Evolutionary conservation across 2,113 vertebrate species (phyloP), one percentile per base, ranked within the genome.

Genomic region (Oxyruncus cristatus): DNA sequence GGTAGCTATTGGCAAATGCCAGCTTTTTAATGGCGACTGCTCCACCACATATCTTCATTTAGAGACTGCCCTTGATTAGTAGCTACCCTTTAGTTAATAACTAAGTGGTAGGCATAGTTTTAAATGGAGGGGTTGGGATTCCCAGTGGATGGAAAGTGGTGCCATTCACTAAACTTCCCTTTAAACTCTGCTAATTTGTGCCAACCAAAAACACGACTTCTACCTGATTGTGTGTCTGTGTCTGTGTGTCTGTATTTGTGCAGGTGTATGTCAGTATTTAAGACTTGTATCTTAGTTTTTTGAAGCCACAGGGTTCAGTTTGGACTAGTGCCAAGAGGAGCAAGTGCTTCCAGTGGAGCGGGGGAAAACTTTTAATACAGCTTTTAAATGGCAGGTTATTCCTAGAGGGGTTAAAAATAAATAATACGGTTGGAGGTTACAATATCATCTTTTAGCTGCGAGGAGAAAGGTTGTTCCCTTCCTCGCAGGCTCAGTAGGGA

Each of bases 301-400:
- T 39, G 88, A 94, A 97, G 85, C 67, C 2, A 4, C 2, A 22
- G 76, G 63, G 27, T 77, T 93, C 80, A 53, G 56, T 85, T 90
- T 95, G 88, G 70, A 85, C 65, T 82, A 80, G 71, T 86, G 93
- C 93, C 96, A 93, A 88, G 70, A 83, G 27, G 52, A 91, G 70
- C 14, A 37, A 94, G 44, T 2, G 2, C 74, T 97, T 96, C 90
- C 70, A 95, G 59, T 3, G 17, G n/a, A 94, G 70, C 73, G 56
- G 79, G 82, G 93, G 62, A 88, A 92, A 81, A 91, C 49, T 85
- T 84, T 85, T 89, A 97, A 88, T 74, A 50, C 66, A 77, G 86
- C 68, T 97, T 94, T 88, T 89, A 95, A 95, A 92, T 49, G 86
- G 88, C 95, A 93, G 92, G 83, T 93, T 79, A 88, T 95, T 97